phyloP scores from a whole-genome alignment of 2,797 vertebrate genomes.

The Parauchenoglanis punctatus region DNA sequence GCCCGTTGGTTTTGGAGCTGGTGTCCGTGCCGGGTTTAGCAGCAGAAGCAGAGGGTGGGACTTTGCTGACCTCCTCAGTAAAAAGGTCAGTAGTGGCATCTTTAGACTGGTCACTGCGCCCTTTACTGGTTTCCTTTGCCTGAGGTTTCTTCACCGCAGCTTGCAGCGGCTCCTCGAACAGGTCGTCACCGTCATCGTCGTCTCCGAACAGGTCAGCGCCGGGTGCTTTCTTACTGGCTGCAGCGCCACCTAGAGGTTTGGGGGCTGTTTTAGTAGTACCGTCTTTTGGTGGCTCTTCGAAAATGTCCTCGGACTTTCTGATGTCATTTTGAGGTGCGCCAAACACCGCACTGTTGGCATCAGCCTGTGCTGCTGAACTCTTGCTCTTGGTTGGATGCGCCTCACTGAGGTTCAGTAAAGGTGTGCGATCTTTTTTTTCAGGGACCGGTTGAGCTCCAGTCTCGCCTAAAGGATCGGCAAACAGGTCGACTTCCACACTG shows the following conservation, averaged over 20 bases:
- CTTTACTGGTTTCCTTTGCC: slow-evolving; percentile 25
- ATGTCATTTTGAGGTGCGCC: slow-evolving; percentile 50
- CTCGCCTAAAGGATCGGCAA: slow-evolving; percentile 50
- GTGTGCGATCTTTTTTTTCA: not conserved
- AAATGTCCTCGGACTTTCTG: slow-evolving; percentile 58
- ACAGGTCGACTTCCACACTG: slow-evolving; percentile 13
- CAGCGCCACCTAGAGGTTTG: not conserved
- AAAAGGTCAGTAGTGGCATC: slow-evolving; percentile 68
- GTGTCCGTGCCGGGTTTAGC: slow-evolving; percentile 45
- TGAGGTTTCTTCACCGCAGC: slow-evolving; percentile 62
- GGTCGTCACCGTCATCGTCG: slow-evolving; percentile 60
- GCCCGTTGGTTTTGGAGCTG: slow-evolving; percentile 80
- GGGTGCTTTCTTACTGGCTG: slow-evolving; percentile 55
- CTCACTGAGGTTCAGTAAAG: not conserved
- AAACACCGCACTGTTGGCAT: slow-evolving; percentile 30
- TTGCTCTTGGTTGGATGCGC: slow-evolving; percentile 21
- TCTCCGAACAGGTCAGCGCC: slow-evolving; percentile 66
- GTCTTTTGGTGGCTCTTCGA: slow-evolving; percentile 39
- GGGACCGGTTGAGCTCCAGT: not conserved
- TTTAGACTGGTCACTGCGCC: not conserved
- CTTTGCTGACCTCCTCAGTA: slow-evolving; percentile 61
- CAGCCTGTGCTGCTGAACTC: slow-evolving; percentile 1
- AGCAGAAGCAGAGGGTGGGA: slow-evolving; percentile 12
- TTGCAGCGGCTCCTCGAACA: slow-evolving; percentile 67
- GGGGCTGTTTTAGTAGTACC: not conserved